Percentiles rank a stretch among this genome's conserved stretches.
phyloP scores from a whole-genome alignment of 2,888 invertebrate genomes.

The Heteropelma amictum region DNA sequence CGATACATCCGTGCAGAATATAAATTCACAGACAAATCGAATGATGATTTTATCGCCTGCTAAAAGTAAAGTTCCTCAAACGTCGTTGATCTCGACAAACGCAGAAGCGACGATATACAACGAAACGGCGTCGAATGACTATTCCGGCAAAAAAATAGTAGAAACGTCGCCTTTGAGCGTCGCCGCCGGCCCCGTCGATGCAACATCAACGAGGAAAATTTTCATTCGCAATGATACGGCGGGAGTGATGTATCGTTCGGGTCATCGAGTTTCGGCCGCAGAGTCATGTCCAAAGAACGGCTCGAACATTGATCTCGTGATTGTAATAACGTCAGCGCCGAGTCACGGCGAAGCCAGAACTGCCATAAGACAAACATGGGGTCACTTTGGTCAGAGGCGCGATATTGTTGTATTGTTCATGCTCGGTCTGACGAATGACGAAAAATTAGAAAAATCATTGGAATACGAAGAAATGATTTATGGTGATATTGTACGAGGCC shows the following conservation, averaged over 20 bases:
- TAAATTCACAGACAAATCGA: slow-evolving; percentile 20
- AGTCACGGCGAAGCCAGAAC: slow-evolving; percentile 82
- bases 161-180: not conserved
- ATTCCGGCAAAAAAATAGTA: not conserved
- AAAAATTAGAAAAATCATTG: slow-evolving; percentile 73
- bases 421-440: slow-evolving; percentile 80
- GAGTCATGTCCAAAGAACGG: slow-evolving; percentile 75
- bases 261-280: slow-evolving; percentile 68
- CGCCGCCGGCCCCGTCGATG: slow-evolving; percentile 47
- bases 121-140: slow-evolving; percentile 17
- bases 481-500: slow-evolving; percentile 87
- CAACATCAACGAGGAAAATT: slow-evolving; percentile 64
- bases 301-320: slow-evolving; percentile 76
- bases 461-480: slow-evolving; percentile 80
- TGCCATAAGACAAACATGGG: slow-evolving; percentile 88
- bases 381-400: slow-evolving; percentile 82
- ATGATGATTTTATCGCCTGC: slow-evolving; percentile 56
- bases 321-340: slow-evolving; percentile 85
- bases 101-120: slow-evolving; percentile 42
- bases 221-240: slow-evolving; percentile 79
- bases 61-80: slow-evolving; percentile 58
- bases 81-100: slow-evolving; percentile 41
- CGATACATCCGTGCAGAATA: not conserved
- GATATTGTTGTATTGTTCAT: slow-evolving; percentile 84
- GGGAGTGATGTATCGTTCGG: slow-evolving; percentile 70